Base-by-base conservation (phyloP, 2,888 invertebrate species). In the Coleophora flavipennella region DNA sequence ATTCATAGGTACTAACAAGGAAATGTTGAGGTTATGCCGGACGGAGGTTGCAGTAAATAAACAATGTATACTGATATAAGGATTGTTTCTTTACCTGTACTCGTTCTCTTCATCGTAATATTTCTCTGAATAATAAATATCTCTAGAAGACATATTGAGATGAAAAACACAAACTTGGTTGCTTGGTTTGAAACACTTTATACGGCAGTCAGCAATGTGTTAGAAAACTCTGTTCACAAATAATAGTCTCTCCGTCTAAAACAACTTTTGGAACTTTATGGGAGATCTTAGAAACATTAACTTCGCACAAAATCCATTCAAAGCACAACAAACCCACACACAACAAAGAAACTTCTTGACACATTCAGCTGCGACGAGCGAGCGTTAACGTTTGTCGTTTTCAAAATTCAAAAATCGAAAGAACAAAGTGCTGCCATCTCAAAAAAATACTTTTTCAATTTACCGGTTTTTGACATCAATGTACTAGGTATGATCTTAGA, bases 81-180 rank as follows among this genome's bases (percentile, higher is more conserved):
- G n/a, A n/a, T 33, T 27, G 13, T 13, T 35, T 40, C 29, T 13
- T 20, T 87, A 96, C 96, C 97, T 92, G 86, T 97, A 97, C 77
- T 97, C 97, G 65, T 90, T 94, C 53, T 92, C 88, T 45, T 95
- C 95, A 62, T 97, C 97, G 61, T 89, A 92, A 74, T 97, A 97
- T 87, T 96, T 97, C 51, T 94, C 94, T 0, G 96, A 97, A 75
- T 97, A 97, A 67, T 93, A 96, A 59, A 97, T 96, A 50, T 93
- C 91, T 71, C 91, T 90, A 33, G 57, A 57, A 51, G 88, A 75
- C 90, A 90, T 90, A 41, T 37, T 64, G 45, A 7, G n/a, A 29
- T n/a, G 29, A 3, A 6, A n/a, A 20, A 20, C 20, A 4, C 20
- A 20, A 20, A 20, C 6, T 6, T 3, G 20, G 3, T 6, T 6